Evolutionary conservation across 2,888 invertebrate genomes (phyloP), one percentile per base, ranked within the genome.

Genomic region (Cinara cedri): DNA sequence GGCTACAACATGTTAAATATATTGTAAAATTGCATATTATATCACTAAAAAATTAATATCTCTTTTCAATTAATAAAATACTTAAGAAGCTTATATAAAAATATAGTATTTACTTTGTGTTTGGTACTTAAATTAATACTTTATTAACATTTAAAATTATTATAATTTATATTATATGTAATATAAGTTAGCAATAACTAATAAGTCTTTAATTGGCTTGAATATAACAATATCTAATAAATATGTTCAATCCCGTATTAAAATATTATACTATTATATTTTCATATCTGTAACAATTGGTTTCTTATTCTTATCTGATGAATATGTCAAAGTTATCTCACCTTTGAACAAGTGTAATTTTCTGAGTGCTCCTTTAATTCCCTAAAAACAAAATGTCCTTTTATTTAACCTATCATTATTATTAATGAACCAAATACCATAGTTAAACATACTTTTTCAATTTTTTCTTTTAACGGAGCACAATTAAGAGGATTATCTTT

Each of bases 291-390:
- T 70, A 60, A 78, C 70, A 51, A 49, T 60, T 34, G 60, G 60
- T 70, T 70, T 78, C 57, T 57, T 74, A 13, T 65, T 26, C 16
- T n/a, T 51, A 70, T 78, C 42, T 68, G 11, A 19, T 42, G 78
- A 78, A 62, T 51, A 78, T 21, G 55, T 78, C 13, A 78, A 70
- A 57, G 68, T 70, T 10, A 78, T 51, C 13, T 51, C 21, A 70
- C 78, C 78, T 60, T 60, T 78, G 49, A 68, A 78, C 21, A 78
- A 60, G 4, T 78, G 57, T 13, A 78, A 51, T 62, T 78, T 78
- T 60, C 78, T 78, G 16, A 70, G 26, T 6, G 78, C 78, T 1
- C 68, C 68, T 78, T 78, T 78, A n/a, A 78, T 78, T 21, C 78
- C 78, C 78, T 78, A 51, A 70, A 63, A 63, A 68, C 16, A 75